A percentile compares a stretch with the other conserved stretches of the same genome.
phyloP scores from a whole-genome alignment of 2,888 invertebrate genomes.

The Pachliopta kotzebuea region DNA sequence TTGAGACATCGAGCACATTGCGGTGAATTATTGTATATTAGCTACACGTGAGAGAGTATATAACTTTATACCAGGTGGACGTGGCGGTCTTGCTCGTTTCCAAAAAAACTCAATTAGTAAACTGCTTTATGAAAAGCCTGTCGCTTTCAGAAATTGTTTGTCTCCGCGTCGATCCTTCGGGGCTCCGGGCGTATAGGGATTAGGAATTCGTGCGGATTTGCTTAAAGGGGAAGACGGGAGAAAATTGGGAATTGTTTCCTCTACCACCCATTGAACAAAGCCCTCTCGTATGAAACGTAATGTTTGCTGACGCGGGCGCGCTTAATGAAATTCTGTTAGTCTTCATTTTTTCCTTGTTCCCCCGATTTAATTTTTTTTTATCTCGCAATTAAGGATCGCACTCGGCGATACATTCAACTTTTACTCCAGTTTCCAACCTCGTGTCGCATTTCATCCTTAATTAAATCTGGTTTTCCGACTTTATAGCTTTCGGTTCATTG shows the following conservation, averaged over 20 bases:
- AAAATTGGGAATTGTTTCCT: conserved; percentile 72
- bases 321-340: conserved; percentile 49
- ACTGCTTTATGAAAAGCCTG: neutral
- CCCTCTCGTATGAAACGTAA: conserved; percentile 50
- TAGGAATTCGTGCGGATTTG: conserved; percentile 71
- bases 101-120: neutral
- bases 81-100: no score
- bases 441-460: conserved; percentile 49
- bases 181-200: conserved; percentile 65
- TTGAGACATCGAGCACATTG: no score
- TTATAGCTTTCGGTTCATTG: conserved; percentile 46
- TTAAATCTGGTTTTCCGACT: conserved; percentile 48
- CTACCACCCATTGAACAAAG: conserved; percentile 57
- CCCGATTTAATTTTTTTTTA: conserved; percentile 29
- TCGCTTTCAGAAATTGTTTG: conserved; percentile 42
- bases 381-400: conserved; percentile 27
- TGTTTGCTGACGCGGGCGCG: conserved; percentile 43
- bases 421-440: conserved; percentile 37
- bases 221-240: conserved; percentile 63
- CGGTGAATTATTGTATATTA: neutral
- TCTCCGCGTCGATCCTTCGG: conserved; percentile 52
- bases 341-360: conserved; percentile 39
- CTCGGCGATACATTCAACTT: conserved; percentile 31
- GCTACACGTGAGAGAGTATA: neutral
- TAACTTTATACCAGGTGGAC: neutral